Base-by-base conservation (phyloP, 1,140 invertebrate species). In the Achroia grisella region DNA sequence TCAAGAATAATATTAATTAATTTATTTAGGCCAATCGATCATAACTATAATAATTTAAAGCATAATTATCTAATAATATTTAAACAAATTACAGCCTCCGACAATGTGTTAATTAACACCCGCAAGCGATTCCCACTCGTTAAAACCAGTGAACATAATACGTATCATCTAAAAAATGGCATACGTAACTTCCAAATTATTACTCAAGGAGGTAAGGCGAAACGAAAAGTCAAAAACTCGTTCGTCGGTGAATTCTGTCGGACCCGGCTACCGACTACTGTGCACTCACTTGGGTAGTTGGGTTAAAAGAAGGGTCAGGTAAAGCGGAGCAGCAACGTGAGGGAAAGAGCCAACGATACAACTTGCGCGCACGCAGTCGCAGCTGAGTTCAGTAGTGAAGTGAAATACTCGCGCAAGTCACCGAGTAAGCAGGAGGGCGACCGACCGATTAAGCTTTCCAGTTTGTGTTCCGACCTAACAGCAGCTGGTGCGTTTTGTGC, bases 221-320 rank as follows among this genome's bases (percentile, higher is more conserved):
- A 63, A 56, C 52, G 53, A 62, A 45, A 47, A 74, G 67, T 69
- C 70, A 71, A 69, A 69, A 83, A 83, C 79, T 72, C 64, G 79
- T 78, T 76, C 72, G 64, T 61, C 70, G 57, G 52, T 68, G 65
- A 68, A 64, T 63, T 66, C 62, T 69, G 60, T 49, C 31, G 36
- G 62, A 62, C 62, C 48, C 31, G 32, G 62, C 63, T 69, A 67
- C 60, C 42, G 69, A 78, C 77, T 81, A 78, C 80, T 76, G 77
- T 84, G 76, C 70, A 80, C 65, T 78, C 66, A 44, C 43, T 39
- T 56, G 64, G 55, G 51, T 60, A 43, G 39, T 35, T 28, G 57
- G 75, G 36, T 23, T 23, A 37, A 14, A 62, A 51, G 67, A 77
- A 42, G 36, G 50, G 17, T 31, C 10, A 17, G 35, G 2, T 37